Conservation (phyloP, 2,888 invertebrate species). For the Heliconius sara region DNA sequence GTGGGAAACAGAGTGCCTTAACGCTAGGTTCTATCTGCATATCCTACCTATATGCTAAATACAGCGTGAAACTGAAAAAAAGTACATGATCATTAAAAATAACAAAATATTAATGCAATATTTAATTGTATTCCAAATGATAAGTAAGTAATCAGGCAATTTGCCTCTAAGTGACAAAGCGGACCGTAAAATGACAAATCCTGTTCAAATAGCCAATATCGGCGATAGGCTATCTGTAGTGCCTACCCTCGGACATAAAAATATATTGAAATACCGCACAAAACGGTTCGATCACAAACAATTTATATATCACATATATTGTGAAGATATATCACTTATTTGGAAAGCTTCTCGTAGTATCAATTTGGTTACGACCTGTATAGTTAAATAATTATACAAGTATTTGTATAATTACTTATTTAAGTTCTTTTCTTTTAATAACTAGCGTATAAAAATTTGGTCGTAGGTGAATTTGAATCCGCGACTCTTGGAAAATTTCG, state of each 20-base stretch:
- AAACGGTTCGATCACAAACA: conserved; percentile 40
- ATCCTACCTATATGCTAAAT: too few relatives aligned
- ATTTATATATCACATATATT: conserved; percentile 33
- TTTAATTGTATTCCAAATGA: conserved; percentile 29
- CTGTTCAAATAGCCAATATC: conserved; percentile 36
- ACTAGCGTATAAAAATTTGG: too few relatives aligned
- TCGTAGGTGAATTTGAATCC: too few relatives aligned
- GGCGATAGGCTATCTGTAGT: conserved; percentile 36
- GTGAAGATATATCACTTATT: conserved; percentile 12
- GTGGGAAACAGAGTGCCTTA: too few relatives aligned
- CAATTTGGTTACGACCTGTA: not conserved
- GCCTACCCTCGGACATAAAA: conserved; percentile 40
- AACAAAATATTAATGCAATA: conserved; percentile 3
- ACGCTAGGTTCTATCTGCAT: too few relatives aligned
- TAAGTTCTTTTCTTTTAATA: too few relatives aligned
- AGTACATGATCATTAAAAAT: not conserved
- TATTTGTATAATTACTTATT: too few relatives aligned
- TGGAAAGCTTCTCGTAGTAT: conserved; percentile 28
- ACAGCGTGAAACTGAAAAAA: too few relatives aligned
- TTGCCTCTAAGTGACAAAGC: conserved; percentile 35
- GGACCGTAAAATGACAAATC: conserved; percentile 40
- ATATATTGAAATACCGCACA: conserved; percentile 38
- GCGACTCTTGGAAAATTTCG: too few relatives aligned
- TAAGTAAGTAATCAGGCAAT: conserved; percentile 32
- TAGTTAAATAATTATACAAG: too few relatives aligned